phyloP scores from a whole-genome alignment of 2,113 vertebrate genomes.

The Chaetodon trifascialis region DNA sequence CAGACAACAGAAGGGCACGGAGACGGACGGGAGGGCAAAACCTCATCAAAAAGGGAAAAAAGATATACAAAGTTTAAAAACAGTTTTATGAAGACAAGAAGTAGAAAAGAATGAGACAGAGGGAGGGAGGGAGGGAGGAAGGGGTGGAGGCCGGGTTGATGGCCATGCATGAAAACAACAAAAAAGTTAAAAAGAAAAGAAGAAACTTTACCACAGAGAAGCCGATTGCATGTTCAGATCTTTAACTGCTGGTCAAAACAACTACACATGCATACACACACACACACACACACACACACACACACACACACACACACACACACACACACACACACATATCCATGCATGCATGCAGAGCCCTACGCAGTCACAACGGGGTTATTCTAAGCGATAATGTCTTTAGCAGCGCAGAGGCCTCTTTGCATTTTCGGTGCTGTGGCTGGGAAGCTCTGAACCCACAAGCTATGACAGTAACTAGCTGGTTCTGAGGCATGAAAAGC shows the following conservation, averaged over 20 bases:
- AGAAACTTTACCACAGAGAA: conserved; percentile 64
- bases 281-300: conserved; percentile 45
- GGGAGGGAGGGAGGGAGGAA: conserved; percentile 27
- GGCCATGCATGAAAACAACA: conserved; percentile 71
- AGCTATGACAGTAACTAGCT: conserved; percentile 41
- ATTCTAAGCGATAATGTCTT: conserved; percentile 81
- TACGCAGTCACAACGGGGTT: conserved; percentile 54
- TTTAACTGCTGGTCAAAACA: conserved; percentile 77
- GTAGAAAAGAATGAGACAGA: conserved; percentile 58
- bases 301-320: conserved; percentile 43
- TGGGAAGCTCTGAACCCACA: conserved; percentile 51
- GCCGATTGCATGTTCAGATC: conserved; percentile 74
- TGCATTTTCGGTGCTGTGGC: conserved; percentile 50
- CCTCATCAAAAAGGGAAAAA: conserved; percentile 74
- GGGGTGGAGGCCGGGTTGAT: conserved; percentile 62
- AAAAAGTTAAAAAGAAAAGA: conserved; percentile 55
- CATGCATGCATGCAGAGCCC: conserved; percentile 18
- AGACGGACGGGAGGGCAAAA: conserved; percentile 57
- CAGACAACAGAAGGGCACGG: conserved; percentile 45
- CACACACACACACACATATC: conserved; percentile 45
- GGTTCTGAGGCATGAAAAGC: conserved; percentile 31
- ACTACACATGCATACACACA: conserved; percentile 45
- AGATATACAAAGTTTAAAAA: conserved; percentile 76
- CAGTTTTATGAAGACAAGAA: conserved; percentile 77
- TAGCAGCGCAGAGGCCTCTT: conserved; percentile 65